A percentile compares a stretch with the other conserved stretches of the same genome.
Conservation (phyloP, 2,888 invertebrate genomes). For the Mongoloraphidia duomilia region DNA sequence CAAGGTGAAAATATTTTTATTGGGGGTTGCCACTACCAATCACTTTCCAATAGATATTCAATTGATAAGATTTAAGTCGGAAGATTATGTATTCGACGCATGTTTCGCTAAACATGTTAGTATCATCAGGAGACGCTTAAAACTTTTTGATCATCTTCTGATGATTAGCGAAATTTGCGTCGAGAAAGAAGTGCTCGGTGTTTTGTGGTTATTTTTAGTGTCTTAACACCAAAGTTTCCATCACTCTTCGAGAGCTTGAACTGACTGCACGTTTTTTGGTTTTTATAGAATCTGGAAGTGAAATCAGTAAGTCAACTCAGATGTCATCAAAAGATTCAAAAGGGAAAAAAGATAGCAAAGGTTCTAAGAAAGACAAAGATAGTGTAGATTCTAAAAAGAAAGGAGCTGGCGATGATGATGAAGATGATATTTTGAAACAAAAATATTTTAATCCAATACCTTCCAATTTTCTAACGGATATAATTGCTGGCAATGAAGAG, state of each 20-base stretch:
- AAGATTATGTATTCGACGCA: not conserved
- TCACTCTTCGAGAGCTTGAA: too few species aligned
- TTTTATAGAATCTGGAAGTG: conserved; percentile 52
- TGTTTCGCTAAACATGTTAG: not conserved
- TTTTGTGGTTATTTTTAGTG: not conserved
- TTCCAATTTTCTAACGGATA: conserved; percentile 58
- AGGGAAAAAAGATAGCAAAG: conserved; percentile 55
- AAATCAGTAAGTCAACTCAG: conserved; percentile 64
- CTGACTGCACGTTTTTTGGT: too few species aligned
- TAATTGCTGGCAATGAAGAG: conserved; percentile 58
- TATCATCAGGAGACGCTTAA: too few species aligned
- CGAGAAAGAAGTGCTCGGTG: too few species aligned
- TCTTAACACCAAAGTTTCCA: too few species aligned
- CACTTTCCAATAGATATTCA: too few species aligned
- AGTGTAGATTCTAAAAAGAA: conserved; percentile 13
- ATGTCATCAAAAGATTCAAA: conserved; percentile 66
- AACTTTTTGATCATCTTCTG: not conserved
- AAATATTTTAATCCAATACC: conserved; percentile 51
- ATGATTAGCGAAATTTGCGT: too few species aligned
- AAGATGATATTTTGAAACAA: conserved; percentile 37
- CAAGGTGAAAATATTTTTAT: conserved; percentile 35
- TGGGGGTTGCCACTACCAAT: too few species aligned
- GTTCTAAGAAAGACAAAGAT: conserved; percentile 41
- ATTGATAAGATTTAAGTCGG: too few species aligned
- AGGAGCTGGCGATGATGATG: conserved; percentile 33